A percentile compares a stretch with the other conserved stretches of the same genome.
Conservation (phyloP, 2,113 vertebrate genomes). For the Percina caprodes region DNA sequence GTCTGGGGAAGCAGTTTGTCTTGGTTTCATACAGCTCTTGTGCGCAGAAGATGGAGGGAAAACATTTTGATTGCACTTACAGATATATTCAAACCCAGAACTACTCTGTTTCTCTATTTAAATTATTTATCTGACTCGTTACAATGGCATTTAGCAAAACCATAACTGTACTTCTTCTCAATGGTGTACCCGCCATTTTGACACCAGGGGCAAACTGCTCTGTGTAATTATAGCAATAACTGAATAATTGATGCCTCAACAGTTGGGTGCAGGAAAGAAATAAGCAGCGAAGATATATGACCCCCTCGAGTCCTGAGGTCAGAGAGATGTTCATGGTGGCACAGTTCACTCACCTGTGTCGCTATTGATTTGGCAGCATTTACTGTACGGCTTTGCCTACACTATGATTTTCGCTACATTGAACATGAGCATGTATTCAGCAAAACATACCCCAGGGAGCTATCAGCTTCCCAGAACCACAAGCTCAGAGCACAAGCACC, state of each 20-base stretch:
- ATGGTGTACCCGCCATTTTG: neutral
- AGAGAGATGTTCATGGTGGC: conserved; percentile 24
- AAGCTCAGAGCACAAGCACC: conserved; percentile 12
- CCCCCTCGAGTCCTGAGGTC: conserved; percentile 31
- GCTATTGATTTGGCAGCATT: conserved; percentile 49
- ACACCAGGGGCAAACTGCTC: conserved; percentile 21
- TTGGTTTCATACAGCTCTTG: conserved; percentile 30
- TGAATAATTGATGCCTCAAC: conserved; percentile 64
- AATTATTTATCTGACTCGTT: conserved; percentile 14
- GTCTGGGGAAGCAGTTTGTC: conserved; percentile 17
- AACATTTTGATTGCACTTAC: conserved; percentile 13
- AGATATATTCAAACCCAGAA: neutral
- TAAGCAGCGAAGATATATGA: conserved; percentile 49
- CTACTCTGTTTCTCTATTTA: conserved; percentile 1
- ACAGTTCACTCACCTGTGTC: conserved; percentile 29
- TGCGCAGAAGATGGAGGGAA: neutral
- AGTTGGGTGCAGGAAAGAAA: conserved; percentile 43
- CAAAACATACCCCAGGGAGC: conserved; percentile 3
- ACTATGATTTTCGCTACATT: conserved; percentile 42
- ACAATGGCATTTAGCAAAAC: conserved; percentile 14
- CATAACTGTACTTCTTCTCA: conserved; percentile 5
- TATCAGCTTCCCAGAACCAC: neutral
- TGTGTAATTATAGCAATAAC: conserved; percentile 51
- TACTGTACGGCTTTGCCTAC: conserved; percentile 16
- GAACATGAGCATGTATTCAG: conserved; percentile 31